Evolutionary conservation across 2,113 vertebrate species (phyloP).

Genomic region (Epinephelus lanceolatus): DNA sequence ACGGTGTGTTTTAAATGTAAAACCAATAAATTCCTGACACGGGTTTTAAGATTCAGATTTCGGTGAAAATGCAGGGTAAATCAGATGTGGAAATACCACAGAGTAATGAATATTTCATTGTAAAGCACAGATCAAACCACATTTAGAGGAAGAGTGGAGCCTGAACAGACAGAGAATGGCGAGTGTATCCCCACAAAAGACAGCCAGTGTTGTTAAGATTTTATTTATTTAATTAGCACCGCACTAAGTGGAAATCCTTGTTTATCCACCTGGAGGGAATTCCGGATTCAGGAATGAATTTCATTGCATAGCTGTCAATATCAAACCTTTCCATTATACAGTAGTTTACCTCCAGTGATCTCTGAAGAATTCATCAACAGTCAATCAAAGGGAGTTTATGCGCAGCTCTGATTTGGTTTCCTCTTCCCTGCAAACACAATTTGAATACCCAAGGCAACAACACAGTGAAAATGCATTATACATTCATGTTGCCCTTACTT

Average conservation of each 20-base stretch:
- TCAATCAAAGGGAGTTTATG: slow-evolving; percentile 83
- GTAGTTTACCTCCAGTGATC: slow-evolving; percentile 79
- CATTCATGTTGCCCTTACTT: slow-evolving; percentile 70
- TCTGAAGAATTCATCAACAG: slow-evolving; percentile 77
- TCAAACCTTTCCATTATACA: slow-evolving; percentile 78
- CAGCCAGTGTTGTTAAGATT: slow-evolving; percentile 57
- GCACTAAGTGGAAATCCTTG: slow-evolving; percentile 71
- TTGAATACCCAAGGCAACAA: slow-evolving; percentile 69
- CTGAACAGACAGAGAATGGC: slow-evolving; percentile 13
- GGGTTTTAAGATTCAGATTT: slow-evolving; percentile 70
- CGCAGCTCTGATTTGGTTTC: slow-evolving; percentile 68
- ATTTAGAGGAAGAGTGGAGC: slow-evolving; percentile 40
- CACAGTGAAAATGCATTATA: slow-evolving; percentile 65
- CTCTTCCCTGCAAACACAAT: slow-evolving; percentile 75
- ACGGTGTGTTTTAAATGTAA: slow-evolving; percentile 61
- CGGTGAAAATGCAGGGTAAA: slow-evolving; percentile 50
- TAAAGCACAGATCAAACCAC: slow-evolving; percentile 56
- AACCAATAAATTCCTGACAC: slow-evolving; percentile 69
- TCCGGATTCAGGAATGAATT: slow-evolving; percentile 65
- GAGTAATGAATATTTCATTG: slow-evolving; percentile 82
- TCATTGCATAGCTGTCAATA: slow-evolving; percentile 78
- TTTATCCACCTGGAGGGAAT: slow-evolving; percentile 73
- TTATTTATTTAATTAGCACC: slow-evolving; percentile 77
- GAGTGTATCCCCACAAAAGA: slow-evolving; percentile 46
- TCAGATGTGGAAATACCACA: slow-evolving; percentile 64